Conservation (phyloP, 1,140 invertebrate species). For the Megalopta genalis region DNA sequence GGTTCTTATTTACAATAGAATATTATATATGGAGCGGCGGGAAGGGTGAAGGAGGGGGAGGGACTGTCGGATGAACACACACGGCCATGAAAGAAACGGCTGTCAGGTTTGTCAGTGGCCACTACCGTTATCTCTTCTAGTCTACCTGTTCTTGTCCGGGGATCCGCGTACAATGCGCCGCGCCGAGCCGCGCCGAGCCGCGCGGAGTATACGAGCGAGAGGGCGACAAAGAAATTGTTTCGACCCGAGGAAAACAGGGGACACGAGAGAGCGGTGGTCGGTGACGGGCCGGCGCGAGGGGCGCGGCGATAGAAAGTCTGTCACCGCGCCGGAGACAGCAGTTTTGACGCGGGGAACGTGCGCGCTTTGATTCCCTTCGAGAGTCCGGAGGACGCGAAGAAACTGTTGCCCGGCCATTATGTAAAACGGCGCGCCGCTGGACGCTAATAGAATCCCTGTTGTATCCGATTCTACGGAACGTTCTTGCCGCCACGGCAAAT, state of each 20-base stretch:
- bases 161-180: constrained; percentile 6
- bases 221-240: constrained; percentile 30
- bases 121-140: constrained; percentile 58
- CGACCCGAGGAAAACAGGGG: constrained; percentile 26
- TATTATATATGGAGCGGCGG: constrained; percentile 41
- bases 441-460: not conserved
- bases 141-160: constrained; percentile 49
- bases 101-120: constrained; percentile 56
- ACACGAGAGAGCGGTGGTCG: not conserved
- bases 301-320: constrained; percentile 17
- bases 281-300: not conserved
- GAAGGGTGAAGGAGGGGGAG: not conserved
- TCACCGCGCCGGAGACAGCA: not conserved
- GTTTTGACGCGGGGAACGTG: constrained; percentile 34
- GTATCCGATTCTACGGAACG: constrained; percentile 1
- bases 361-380: constrained; percentile 21
- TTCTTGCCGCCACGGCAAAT: not conserved
- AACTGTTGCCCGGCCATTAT: constrained; percentile 13
- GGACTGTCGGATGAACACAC: constrained; percentile 4
- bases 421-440: constrained; percentile 14
- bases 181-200: too few species aligned
- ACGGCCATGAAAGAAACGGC: constrained; percentile 46
- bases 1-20: constrained; percentile 38
- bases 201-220: too few species aligned
- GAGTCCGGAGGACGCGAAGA: not conserved